Conservation (phyloP, 2,113 vertebrate genomes). For the Chionodraco myersi region DNA sequence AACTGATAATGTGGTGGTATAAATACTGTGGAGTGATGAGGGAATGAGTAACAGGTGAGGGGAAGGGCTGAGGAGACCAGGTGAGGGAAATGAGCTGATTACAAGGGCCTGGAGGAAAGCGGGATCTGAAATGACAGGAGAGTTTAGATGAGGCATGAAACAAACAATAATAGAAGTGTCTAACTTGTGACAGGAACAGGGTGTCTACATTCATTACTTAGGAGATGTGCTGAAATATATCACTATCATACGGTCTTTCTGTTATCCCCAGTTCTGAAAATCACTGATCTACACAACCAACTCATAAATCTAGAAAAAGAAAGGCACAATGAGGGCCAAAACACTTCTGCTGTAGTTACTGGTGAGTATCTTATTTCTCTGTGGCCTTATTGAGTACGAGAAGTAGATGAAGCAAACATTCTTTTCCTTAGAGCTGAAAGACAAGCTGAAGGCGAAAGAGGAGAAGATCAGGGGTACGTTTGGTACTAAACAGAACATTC, state of each 20-base stretch:
- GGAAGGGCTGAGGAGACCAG: too few relatives aligned
- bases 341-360: not conserved
- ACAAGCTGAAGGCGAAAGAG: conserved; percentile 10
- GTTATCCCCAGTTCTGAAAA: conserved; percentile 34
- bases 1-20: too few relatives aligned
- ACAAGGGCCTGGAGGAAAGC: too few relatives aligned
- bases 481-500: not conserved
- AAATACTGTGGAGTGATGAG: too few relatives aligned
- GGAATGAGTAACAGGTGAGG: too few relatives aligned
- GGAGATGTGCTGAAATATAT: not conserved
- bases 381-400: not conserved
- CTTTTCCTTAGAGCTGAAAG: conserved; percentile 19
- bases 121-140: too few relatives aligned
- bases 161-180: too few relatives aligned
- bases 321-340: not conserved
- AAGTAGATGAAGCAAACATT: not conserved
- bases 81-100: too few relatives aligned
- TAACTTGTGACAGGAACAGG: too few relatives aligned
- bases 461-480: conserved; percentile 41
- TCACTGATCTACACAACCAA: conserved; percentile 12
- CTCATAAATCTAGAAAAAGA: conserved; percentile 17
- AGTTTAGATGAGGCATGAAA: too few relatives aligned
- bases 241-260: not conserved
- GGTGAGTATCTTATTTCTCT: conserved; percentile 17
- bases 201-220: not conserved